Conservation (phyloP, 2,797 vertebrate species). For the Sciurus carolinensis region DNA sequence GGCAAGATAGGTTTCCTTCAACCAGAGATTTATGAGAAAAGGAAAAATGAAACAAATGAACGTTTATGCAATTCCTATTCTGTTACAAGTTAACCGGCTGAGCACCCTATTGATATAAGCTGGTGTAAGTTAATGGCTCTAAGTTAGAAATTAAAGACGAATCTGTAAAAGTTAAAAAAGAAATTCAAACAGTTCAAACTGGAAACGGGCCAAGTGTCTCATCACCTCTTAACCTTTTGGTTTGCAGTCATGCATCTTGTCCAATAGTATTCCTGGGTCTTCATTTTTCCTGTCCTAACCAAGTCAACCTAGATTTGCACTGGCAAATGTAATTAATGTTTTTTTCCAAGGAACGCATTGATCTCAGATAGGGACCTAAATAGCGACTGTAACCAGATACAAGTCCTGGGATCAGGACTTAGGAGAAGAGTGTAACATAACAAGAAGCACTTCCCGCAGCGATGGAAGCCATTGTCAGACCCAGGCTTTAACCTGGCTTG, state of each 20-base stretch:
- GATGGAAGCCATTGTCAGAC: neutral
- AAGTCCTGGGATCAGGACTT: neutral
- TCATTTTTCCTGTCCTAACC: neutral
- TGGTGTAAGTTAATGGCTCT: neutral
- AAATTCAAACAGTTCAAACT: conserved; percentile 33
- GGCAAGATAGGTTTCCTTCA: neutral
- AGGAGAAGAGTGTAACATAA: neutral
- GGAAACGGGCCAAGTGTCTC: neutral
- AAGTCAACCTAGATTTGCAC: neutral
- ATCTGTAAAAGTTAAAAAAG: neutral
- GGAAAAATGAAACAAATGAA: neutral
- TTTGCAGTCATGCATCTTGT: neutral
- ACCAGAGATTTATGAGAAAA: neutral
- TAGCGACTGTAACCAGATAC: neutral
- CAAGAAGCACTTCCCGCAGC: conserved; percentile 41
- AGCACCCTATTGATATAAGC: too few species aligned
- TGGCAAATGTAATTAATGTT: neutral
- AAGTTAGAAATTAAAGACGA: neutral
- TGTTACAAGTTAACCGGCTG: neutral
- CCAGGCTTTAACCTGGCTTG: conserved; percentile 10
- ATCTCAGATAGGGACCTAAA: neutral
- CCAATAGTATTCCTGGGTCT: neutral
- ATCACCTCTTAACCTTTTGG: conserved; percentile 20
- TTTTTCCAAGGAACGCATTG: conserved; percentile 11
- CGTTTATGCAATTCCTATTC: neutral